Evolutionary conservation across 2,113 vertebrate species (phyloP), one percentile per base, ranked within the genome.

Genomic region (Coptodon rendalli): DNA sequence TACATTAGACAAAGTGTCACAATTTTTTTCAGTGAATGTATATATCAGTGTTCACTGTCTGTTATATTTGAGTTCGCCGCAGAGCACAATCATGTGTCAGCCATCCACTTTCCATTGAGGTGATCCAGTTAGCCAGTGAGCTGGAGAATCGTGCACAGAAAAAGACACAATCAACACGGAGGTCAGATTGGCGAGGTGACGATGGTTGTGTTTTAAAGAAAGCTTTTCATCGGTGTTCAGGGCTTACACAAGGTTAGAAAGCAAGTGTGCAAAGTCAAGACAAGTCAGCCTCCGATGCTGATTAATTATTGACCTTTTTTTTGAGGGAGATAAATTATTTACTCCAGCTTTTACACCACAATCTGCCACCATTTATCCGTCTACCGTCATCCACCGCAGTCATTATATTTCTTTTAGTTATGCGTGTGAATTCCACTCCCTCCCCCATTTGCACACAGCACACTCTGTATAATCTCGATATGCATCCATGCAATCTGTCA

Each of bases 231-330:
- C 38, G 56, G 38, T 6, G 40, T 17, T 45, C 1, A 14, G 12
- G 83, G 63, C 24, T 82, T 81, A 12, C 3, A n/a, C 48, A 68
- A 13, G 11, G 38, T 80, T 34, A 45, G 3, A 6, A 34, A 87
- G 61, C n/a, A 80, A 36, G 4, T 38, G 24, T 71, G 45, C 45
- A 68, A 78, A 82, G 89, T 88, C 83, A 38, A 87, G 90, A 88
- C 38, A 52, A 84, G 82, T 5, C 88, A 73, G 54, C 87, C 57
- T 91, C 88, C 84, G 84, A 82, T 57, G 29, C 53, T 76, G 81
- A 29, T 95, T 81, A 94, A 94, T 94, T 92, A 95, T 95, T 95
- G 43, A 95, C 89, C 84, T 81, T 84, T 86, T 95, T 94, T 94
- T 92, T 82, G 73, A 91, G n/a, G 85, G 53, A 40, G 84, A 92